Evolutionary conservation across 1,140 invertebrate species (phyloP).

Genomic region (Cardiocondyla obscurior): DNA sequence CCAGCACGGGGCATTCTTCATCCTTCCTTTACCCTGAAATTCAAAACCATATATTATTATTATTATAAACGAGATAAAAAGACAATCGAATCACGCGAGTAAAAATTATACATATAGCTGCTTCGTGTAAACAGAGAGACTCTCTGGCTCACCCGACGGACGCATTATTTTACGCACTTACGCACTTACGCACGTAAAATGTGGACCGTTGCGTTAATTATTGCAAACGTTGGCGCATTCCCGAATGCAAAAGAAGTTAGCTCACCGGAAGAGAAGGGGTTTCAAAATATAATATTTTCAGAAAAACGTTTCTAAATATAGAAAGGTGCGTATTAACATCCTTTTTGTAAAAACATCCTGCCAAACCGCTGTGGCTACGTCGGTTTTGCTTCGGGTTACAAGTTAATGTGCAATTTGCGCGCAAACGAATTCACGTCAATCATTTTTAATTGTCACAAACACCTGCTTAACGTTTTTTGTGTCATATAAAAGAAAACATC

Average conservation of each 20-base stretch:
- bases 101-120: no score
- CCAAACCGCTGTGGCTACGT: background rate
- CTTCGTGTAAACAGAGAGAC: no score
- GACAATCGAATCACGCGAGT: background rate
- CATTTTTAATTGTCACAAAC: conserved; percentile 71
- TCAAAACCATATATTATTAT: no score
- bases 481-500: background rate
- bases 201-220: conserved; percentile 32
- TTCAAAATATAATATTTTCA: conserved; percentile 40
- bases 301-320: conserved; percentile 64
- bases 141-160: conserved; percentile 14
- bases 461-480: conserved; percentile 51
- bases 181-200: conserved; percentile 50
- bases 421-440: conserved; percentile 69
- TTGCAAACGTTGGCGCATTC: conserved; percentile 49
- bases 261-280: background rate
- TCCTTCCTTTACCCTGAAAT: conserved; percentile 79
- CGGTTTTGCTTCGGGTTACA: conserved; percentile 39
- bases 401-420: conserved; percentile 53
- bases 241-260: conserved; percentile 3
- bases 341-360: conserved; percentile 39
- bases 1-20: conserved; percentile 82
- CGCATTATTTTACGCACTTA: no score
- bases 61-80: background rate
- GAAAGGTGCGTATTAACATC: conserved; percentile 50